Evolutionary conservation across 1,140 invertebrate species (phyloP).

Genomic region (Pogonognathellus flavescens): DNA sequence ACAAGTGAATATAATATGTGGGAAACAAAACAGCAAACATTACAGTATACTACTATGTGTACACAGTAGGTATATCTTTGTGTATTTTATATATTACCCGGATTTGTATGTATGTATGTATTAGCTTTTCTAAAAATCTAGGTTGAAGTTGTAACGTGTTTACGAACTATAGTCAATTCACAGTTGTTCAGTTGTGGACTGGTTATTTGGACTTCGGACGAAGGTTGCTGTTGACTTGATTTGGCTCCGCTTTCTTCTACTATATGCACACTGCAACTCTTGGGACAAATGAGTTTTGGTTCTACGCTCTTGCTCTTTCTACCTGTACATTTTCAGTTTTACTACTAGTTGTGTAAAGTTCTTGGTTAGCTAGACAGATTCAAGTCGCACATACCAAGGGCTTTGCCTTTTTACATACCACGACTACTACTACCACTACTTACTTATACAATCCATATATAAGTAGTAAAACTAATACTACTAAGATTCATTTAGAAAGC

Average conservation of each 20-base stretch:
- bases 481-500: not conserved
- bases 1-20: no score
- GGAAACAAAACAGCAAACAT: no score
- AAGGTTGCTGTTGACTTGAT: conserved; percentile 19
- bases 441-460: no score
- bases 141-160: not conserved
- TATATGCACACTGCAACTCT: conserved; percentile 7
- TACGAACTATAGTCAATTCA: not conserved
- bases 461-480: no score
- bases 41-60: no score
- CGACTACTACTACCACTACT: no score
- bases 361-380: not conserved
- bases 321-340: conserved; percentile 3
- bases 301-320: not conserved
- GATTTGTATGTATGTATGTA: no score
- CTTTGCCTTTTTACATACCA: no score
- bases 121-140: not conserved
- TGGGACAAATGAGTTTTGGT: conserved; percentile 46
- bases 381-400: no score
- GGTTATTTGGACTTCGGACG: not conserved
- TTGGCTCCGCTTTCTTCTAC: conserved; percentile 35
- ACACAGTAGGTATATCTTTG: not conserved
- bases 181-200: conserved; percentile 23
- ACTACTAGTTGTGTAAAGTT: conserved; percentile 12
- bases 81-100: not conserved